Conservation (phyloP, 2,888 invertebrate genomes). For the Frankliniella fusca region DNA sequence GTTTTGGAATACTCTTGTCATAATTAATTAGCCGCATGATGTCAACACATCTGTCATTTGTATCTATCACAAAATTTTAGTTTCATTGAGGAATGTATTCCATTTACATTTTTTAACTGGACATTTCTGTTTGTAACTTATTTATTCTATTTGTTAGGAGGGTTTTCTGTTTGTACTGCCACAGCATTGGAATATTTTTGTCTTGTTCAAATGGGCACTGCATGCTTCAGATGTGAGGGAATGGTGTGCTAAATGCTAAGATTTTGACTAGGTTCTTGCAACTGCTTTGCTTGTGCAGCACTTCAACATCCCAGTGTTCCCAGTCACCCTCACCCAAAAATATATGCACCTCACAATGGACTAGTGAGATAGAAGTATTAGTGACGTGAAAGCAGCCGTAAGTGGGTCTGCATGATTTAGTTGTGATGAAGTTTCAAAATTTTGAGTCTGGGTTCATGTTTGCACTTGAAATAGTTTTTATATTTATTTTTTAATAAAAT, state of each 20-base stretch:
- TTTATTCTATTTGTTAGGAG: neutral
- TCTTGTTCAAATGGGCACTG: neutral
- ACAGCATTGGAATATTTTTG: neutral
- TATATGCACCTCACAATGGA: slow-evolving; percentile 16
- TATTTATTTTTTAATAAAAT: neutral
- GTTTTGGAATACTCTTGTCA: too few species aligned
- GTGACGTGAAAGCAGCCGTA: slow-evolving; percentile 21
- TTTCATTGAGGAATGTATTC: neutral
- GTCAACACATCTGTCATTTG: too few species aligned
- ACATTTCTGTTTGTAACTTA: neutral
- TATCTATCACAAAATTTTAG: neutral
- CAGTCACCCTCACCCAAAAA: slow-evolving; percentile 19
- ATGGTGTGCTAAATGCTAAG: neutral
- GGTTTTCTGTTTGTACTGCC: too few species aligned
- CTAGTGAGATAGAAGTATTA: slow-evolving; percentile 7
- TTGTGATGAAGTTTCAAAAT: too few species aligned
- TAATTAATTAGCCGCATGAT: too few species aligned
- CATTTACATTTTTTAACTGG: neutral
- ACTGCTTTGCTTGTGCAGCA: slow-evolving; percentile 22
- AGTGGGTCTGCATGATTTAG: slow-evolving; percentile 15
- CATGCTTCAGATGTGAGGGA: neutral
- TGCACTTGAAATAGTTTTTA: neutral
- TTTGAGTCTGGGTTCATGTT: too few species aligned
- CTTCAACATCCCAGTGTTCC: slow-evolving; percentile 23
- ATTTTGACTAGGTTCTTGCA: slow-evolving; percentile 12